Base-by-base conservation (phyloP, 2,888 invertebrate genomes). In the Phymatocera aterrima region DNA sequence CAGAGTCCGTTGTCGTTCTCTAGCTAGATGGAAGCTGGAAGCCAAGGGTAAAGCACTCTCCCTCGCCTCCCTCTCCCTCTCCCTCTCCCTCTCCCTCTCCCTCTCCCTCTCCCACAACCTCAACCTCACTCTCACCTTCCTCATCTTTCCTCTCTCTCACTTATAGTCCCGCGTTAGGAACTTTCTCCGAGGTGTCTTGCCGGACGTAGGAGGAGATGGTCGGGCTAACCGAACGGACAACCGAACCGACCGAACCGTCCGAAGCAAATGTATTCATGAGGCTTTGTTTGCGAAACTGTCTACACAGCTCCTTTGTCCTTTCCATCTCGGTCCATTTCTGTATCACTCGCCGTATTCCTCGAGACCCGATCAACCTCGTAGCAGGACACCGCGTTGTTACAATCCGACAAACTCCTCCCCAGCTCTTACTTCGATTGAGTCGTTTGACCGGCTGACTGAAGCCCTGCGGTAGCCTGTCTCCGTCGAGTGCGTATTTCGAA, bases 211-310 rank as follows among this genome's bases (percentile, higher is more conserved):
- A 51, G 64, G 75, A 60, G 77, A 65, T 31, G 34, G 12, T 6
- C 21, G 46, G 46, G 21, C 6, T 40, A 37, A 57, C 3, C 61
- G 68, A 57, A 34, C 57, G 61, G 57, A 48, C 77, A 54, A 54
- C 77, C 68, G 72, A 77, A 18, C 24, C 43, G 28, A 78, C 75
- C 77, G 79, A 79, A 79, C 80, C 81, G 84, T 78, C 80, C 79
- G 79, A 81, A 80, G 80, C 81, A 84, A 83, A 84, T 82, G 83
- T 84, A 85, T 84, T 85, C 84, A 83, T 83, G 84, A 84, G 81
- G 70, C 79, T 82, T 85, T 83, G 81, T 82, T 83, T 82, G 81
- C 83, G 81, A 82, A 85, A 85, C 83, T 82, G 82, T 84, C 83
- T 81, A 80, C 82, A 79, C 80, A 82, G 81, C 81, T 79, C 78